phyloP scores from a whole-genome alignment of 2,888 invertebrate genomes.

The Ceraclea dissimilis region DNA sequence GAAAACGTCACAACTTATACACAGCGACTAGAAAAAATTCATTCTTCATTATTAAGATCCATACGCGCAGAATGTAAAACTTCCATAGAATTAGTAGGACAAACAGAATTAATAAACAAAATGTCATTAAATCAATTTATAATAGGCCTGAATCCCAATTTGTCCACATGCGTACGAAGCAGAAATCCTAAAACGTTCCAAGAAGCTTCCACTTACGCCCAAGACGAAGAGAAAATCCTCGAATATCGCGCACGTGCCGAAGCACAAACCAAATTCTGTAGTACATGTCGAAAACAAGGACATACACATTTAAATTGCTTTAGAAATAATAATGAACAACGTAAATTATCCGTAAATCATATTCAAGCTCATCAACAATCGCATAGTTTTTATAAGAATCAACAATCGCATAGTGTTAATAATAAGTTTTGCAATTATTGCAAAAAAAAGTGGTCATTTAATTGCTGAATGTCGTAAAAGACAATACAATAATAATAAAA shows the following conservation, averaged over 20 bases:
- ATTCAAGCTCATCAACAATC: neutral
- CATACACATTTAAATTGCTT: slow-evolving; percentile 7
- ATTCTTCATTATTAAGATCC: neutral
- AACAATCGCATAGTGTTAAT: neutral
- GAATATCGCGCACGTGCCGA: neutral
- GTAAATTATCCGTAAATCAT: neutral
- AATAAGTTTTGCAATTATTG: slow-evolving; percentile 1
- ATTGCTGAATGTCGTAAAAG: slow-evolving; percentile 9
- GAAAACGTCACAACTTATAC: slow-evolving; percentile 1
- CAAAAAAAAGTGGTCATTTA: neutral
- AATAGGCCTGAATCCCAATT: neutral
- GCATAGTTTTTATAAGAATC: neutral
- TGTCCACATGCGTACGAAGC: neutral
- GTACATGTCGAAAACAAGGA: slow-evolving; percentile 2
- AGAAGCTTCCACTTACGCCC: slow-evolving; percentile 6
- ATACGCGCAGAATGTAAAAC: neutral
- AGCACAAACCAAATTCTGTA: neutral
- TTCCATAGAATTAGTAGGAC: no score
- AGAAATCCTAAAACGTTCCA: slow-evolving; percentile 6
- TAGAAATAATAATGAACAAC: neutral
- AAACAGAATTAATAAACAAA: neutral
- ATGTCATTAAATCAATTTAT: slow-evolving; percentile 2
- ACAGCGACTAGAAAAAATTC: slow-evolving; percentile 4
- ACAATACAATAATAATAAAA: slow-evolving; percentile 7
- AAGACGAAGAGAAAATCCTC: slow-evolving; percentile 9